Base-by-base conservation (phyloP, 2,888 invertebrate genomes). In the Andrena flavipes region DNA sequence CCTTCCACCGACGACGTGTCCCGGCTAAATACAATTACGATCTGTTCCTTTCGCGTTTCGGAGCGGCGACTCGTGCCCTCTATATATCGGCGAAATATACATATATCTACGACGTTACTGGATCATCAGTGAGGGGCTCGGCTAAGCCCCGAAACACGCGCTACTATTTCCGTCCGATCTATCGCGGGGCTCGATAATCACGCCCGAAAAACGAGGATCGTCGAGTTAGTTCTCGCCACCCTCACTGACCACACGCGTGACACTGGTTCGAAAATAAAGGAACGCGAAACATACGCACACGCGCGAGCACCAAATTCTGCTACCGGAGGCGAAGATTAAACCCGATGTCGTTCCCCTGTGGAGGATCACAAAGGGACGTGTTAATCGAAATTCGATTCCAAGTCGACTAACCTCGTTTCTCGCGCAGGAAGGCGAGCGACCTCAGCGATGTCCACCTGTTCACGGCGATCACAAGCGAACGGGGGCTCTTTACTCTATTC, bases 341-440 rank as follows among this genome's bases (percentile, higher is more conserved):
- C 26, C 51, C 59, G n/a, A 64, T 77, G 75, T 84, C 81, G 75
- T 81, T 76, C 70, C 59, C 71, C 75, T 75, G 69, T 63, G 23
- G 33, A 20, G 54, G 29, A 65, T 33, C 67, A 23, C 26, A 56
- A 20, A 20, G 56, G 56, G 72, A 68, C 79, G 76, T 60, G 70
- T 80, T 54, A 60, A 48, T 76, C 81, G 80, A 86, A 87, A 84
- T 86, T 82, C 76, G 70, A 80, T 76, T 80, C 68, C 59, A 63
- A 73, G 68, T 35, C 72, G 48, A 82, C 86, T 86, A 86, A 86
- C 83, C 85, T 87, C 80, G 84, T 82, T 84, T 70, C 56, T 56
- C 64, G 29, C 30, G 64, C 23, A 59, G 23, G 20, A 54, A 72
- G 33, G 62, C 78, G 67, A 70, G 29, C 71, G 72, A 81, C 65